Evolutionary conservation across 23 tunicate species (phyloP).

Genomic region (Oikopleura vanhoeffeni): DNA sequence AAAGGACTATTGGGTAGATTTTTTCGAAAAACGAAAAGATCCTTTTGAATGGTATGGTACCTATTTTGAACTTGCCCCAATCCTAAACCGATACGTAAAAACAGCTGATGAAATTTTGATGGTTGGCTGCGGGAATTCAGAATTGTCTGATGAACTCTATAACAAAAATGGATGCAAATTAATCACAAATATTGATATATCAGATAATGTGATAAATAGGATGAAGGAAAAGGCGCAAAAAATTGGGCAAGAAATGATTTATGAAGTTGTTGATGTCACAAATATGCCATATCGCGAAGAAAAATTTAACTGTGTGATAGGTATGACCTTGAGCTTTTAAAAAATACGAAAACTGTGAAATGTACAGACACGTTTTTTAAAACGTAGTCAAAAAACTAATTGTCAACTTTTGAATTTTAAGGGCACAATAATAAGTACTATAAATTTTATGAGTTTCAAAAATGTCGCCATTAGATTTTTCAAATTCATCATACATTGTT

Average conservation of each 20-base stretch:
- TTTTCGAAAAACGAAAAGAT: slow-evolving; percentile 36
- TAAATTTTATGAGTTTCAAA: too few relatives aligned
- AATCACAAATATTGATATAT: slow-evolving; percentile 63
- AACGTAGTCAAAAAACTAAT: too few relatives aligned
- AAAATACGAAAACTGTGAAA: too few relatives aligned
- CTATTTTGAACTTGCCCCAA: slow-evolving; percentile 40
- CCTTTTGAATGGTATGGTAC: slow-evolving; percentile 92
- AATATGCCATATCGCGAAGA: not conserved
- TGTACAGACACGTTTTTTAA: too few relatives aligned
- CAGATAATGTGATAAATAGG: slow-evolving; percentile 48
- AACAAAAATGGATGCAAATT: slow-evolving; percentile 33
- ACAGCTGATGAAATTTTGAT: slow-evolving; percentile 38
- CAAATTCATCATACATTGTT: too few relatives aligned
- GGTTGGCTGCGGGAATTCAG: slow-evolving; percentile 76
- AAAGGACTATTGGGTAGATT: slow-evolving; percentile 40
- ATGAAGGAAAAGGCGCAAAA: slow-evolving; percentile 16
- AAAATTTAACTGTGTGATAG: not conserved
- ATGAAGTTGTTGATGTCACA: not conserved
- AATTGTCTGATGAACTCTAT: slow-evolving; percentile 45
- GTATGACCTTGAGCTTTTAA: too few relatives aligned
- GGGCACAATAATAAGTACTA: too few relatives aligned
- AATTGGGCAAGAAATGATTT: not conserved
- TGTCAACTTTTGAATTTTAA: too few relatives aligned
- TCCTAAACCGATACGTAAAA: slow-evolving; percentile 46
- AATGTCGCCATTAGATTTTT: too few relatives aligned